Evolutionary conservation across 2,113 vertebrate species (phyloP).

Genomic region (Arizona elegans): DNA sequence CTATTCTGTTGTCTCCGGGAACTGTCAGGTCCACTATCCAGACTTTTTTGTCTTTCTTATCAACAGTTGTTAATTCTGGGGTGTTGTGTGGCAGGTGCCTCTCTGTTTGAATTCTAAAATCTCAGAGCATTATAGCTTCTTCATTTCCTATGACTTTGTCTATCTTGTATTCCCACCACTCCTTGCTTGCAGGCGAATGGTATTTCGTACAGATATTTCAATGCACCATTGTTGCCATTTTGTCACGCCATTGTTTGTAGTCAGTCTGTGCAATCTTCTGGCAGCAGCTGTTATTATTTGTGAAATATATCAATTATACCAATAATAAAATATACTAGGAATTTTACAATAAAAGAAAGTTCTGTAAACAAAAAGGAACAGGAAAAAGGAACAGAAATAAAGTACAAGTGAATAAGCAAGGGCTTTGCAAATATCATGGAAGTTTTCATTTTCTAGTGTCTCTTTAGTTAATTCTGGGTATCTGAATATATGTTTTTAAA

Average conservation of each 20-base stretch:
- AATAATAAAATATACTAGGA: neutral
- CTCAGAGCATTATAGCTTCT: neutral
- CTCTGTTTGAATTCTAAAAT: neutral
- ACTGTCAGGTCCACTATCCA: neutral
- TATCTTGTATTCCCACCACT: neutral
- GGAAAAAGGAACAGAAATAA: neutral
- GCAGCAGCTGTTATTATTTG: neutral
- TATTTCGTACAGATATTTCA: neutral
- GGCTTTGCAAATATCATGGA: neutral
- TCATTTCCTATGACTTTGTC: neutral
- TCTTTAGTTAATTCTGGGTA: neutral
- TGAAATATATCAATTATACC: neutral
- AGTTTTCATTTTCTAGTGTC: neutral
- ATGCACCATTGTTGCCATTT: neutral
- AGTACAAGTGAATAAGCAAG: neutral
- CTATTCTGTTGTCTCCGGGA: neutral
- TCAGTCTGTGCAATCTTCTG: neutral
- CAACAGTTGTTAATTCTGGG: neutral
- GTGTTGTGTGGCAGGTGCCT: neutral
- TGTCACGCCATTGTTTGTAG: neutral
- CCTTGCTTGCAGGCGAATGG: neutral
- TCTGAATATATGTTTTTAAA: neutral
- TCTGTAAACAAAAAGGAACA: neutral
- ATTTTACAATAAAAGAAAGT: neutral
- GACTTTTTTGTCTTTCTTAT: neutral